Evolutionary conservation across 1,140 invertebrate species (phyloP), one percentile per base, ranked within the genome.

Genomic region (Leptopilina clavipes): DNA sequence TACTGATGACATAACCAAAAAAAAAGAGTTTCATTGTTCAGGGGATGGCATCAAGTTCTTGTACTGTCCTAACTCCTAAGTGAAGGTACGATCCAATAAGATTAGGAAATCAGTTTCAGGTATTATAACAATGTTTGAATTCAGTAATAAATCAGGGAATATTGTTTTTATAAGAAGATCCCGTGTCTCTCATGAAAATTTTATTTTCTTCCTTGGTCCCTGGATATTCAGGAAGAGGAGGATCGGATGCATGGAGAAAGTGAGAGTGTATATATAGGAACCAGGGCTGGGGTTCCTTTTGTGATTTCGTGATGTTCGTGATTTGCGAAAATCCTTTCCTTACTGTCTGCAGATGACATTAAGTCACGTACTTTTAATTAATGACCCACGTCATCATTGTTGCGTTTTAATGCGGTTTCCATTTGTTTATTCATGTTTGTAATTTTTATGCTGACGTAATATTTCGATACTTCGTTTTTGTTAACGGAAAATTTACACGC

Each of bases 281-380:
- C 3, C 59, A 17, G 11, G 12, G 79, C 71, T 77, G 79, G 75
- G 48, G 79, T 72, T 81, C 80, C 70, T 52, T 56, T 56, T 76
- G 78, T 70, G 74, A 78, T 81, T 81, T 83, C 84, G 81, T 83
- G 84, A 85, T 83, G 81, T 81, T 85, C 84, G 82, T 85, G 82
- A 82, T 82, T 79, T 83, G 78, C 76, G 81, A 81, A 83, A 79
- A 83, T 83, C 78, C 76, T 78, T 77, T 76, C 79, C 71, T 78
- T 78, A 76, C 80, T 84, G 81, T 83, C 76, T 81, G 72, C 22
- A 52, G 74, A 44, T 54, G 79, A 74, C 78, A 84, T 81, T 81
- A 19, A 83, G 85, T 88, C 86, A 88, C 87, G 86, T 88, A 86
- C 85, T 83, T 85, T 84, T 88, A 88, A 89, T 89, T 88, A 89